These are phyloP conservation scores for Drosophila chauvacae DNA, from an alignment of 1,140 invertebrate species.

Conservation along the genomic window DNA sequence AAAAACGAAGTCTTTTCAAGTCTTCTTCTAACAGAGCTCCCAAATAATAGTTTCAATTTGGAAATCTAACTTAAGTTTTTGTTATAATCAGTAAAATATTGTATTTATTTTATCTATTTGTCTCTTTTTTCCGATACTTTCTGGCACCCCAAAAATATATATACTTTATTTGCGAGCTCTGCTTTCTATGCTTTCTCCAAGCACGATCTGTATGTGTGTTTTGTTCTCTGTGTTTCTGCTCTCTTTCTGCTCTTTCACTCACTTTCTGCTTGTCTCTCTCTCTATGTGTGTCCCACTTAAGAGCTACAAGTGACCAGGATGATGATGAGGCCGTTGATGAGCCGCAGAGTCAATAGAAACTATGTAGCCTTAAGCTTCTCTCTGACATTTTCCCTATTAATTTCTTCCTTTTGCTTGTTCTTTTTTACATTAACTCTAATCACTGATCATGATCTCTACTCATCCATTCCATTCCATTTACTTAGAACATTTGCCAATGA, in stretches of 20 bases:
- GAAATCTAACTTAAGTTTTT: neutral
- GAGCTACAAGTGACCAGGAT: slow-evolving; percentile 58
- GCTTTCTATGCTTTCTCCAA: neutral
- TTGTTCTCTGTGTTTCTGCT: slow-evolving; percentile 63
- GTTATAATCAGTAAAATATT: too few species aligned
- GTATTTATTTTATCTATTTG: too few species aligned
- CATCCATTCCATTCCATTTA: slow-evolving; percentile 28
- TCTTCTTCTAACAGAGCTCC: neutral
- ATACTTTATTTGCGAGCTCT: slow-evolving; percentile 10
- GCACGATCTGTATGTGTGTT: slow-evolving; percentile 41
- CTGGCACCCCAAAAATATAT: too few species aligned
- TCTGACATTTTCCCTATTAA: slow-evolving; percentile 8
- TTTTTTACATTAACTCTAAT: neutral
- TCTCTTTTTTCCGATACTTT: too few species aligned
- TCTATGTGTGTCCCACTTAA: slow-evolving; percentile 39
- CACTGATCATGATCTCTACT: slow-evolving; percentile 22
- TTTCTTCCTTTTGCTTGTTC: slow-evolving; percentile 25
- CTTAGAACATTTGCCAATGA: slow-evolving; percentile 90
- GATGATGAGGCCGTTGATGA: slow-evolving; percentile 42
- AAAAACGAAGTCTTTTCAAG: neutral
- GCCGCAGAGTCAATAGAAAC: slow-evolving; percentile 62
- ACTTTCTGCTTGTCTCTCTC: slow-evolving; percentile 28
- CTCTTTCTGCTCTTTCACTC: slow-evolving; percentile 43
- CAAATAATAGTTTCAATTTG: neutral
- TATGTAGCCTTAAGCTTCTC: slow-evolving; percentile 51